Base-by-base conservation (phyloP, 2,113 vertebrate species). In the Xenopus borealis region DNA sequence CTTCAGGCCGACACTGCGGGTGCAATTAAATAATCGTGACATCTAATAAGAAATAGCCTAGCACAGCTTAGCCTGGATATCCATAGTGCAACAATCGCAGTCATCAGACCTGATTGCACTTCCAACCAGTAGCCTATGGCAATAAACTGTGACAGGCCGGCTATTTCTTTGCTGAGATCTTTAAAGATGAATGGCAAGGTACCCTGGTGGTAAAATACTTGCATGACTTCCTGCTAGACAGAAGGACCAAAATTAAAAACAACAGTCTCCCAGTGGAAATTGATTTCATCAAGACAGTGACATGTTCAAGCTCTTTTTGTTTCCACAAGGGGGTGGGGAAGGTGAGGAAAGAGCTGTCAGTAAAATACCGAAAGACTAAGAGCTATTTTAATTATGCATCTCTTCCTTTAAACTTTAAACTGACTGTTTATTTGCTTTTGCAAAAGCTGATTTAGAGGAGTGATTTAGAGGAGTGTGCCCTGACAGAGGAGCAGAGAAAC, bases 251-350 rank as follows among this genome's bases (percentile, higher is more conserved):
- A 53, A 67, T 47, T 63, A 23, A 75, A 73, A 75, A 44, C 73
- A 69, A 53, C 20, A 23, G 30, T 23, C n/a, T 67, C 65, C 66
- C 65, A 19, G 46, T 45, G 59, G 73, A 69, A 40, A 63, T 13
- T 40, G 58, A 69, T 68, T 62, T 30, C 33, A 75, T 69, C 65
- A 69, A 40, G 23, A 75, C 50, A 33, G 13, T 75, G 73, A 75
- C 73, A 75, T 53, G 58, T 53, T 69, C 27, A 16, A 16, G 27
- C 66, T 53, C 16, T 53, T 62, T 68, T 66, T 55, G 65, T 50
- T 52, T 69, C 20, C 18, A 63, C 17, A 23, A 20, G 72, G 57
- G 57, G 23, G 23, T 17, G n/a, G n/a, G 19, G 19, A 46, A 14
- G 59, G 47, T 57, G 59, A n/a, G 10, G 27, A 77, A 61, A 62